Evolutionary conservation across 2,888 invertebrate species (phyloP).

Genomic region (Caenorhabditis doughertyi): DNA sequence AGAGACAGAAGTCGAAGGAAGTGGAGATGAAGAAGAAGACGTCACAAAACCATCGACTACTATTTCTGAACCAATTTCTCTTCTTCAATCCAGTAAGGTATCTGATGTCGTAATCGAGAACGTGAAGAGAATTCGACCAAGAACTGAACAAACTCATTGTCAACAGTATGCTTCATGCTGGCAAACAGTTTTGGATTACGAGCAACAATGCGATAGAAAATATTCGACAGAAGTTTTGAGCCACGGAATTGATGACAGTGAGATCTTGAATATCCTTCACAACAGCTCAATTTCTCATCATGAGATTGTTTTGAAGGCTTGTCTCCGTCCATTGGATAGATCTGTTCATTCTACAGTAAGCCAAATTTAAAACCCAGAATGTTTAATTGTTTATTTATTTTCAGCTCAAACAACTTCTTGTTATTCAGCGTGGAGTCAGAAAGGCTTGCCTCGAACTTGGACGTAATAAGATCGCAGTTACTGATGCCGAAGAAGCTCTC

Average conservation of each 20-base stretch:
- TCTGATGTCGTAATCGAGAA: slow-evolving; percentile 42
- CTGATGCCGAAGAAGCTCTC: slow-evolving; percentile 61
- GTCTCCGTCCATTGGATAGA: slow-evolving; percentile 69
- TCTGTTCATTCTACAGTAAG: slow-evolving; percentile 66
- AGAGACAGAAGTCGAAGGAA: slow-evolving; percentile 51
- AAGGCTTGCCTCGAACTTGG: slow-evolving; percentile 72
- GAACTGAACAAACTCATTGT: slow-evolving; percentile 63
- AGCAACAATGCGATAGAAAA: slow-evolving; percentile 68
- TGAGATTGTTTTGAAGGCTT: slow-evolving; percentile 70
- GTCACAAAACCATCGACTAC: slow-evolving; percentile 23
- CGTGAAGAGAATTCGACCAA: slow-evolving; percentile 58
- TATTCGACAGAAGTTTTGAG: slow-evolving; percentile 68
- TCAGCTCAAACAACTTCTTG: slow-evolving; percentile 71
- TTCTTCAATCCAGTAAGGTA: not conserved
- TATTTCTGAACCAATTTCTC: not conserved
- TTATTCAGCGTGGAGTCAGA: slow-evolving; percentile 70
- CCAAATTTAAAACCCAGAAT: not conserved
- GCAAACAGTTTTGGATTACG: slow-evolving; percentile 67
- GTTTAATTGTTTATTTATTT: slow-evolving; percentile 19
- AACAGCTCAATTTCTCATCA: slow-evolving; percentile 70
- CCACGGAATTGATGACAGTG: slow-evolving; percentile 72
- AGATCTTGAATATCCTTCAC: slow-evolving; percentile 65
- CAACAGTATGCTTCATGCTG: slow-evolving; percentile 67
- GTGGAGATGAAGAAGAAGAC: slow-evolving; percentile 52
- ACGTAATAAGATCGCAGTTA: slow-evolving; percentile 66